Evolutionary conservation across 2,113 vertebrate species (phyloP).

Genomic region (Bufo bufo): DNA sequence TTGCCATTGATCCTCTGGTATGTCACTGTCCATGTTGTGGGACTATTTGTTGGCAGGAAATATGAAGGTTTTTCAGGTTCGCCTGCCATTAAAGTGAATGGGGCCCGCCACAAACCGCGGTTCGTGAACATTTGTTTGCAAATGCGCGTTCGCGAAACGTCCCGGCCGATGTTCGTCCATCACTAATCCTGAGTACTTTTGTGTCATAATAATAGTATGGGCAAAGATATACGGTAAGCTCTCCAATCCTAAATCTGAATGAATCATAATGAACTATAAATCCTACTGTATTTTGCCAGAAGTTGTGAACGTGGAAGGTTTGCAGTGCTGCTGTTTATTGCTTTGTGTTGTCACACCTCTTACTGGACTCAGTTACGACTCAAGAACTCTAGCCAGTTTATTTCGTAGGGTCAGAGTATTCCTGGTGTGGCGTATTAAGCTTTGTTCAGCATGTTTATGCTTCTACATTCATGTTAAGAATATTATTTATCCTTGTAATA

Average conservation of each 20-base stretch:
- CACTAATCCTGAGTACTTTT: not conserved
- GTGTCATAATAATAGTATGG: not conserved
- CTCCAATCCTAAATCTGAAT: not conserved
- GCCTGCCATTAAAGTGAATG: too few species aligned
- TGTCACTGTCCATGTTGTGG: too few species aligned
- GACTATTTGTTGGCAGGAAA: too few species aligned
- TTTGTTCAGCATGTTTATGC: not conserved
- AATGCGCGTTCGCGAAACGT: too few species aligned
- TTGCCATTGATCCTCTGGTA: too few species aligned
- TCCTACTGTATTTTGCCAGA: not conserved
- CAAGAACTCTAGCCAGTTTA: not conserved
- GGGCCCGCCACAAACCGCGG: too few species aligned
- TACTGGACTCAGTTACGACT: not conserved
- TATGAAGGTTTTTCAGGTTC: too few species aligned
- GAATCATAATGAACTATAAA: not conserved
- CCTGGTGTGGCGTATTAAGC: not conserved
- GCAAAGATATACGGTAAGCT: not conserved
- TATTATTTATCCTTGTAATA: not conserved
- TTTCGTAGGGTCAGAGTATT: not conserved
- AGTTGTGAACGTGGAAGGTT: too few species aligned
- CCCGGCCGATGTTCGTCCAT: too few species aligned
- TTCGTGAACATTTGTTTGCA: too few species aligned
- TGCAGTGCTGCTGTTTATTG: not conserved
- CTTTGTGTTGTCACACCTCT: not conserved
- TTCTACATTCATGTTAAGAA: too few species aligned